Base-by-base conservation (phyloP, 2,888 invertebrate genomes). In the Perizoma affinitatum region DNA sequence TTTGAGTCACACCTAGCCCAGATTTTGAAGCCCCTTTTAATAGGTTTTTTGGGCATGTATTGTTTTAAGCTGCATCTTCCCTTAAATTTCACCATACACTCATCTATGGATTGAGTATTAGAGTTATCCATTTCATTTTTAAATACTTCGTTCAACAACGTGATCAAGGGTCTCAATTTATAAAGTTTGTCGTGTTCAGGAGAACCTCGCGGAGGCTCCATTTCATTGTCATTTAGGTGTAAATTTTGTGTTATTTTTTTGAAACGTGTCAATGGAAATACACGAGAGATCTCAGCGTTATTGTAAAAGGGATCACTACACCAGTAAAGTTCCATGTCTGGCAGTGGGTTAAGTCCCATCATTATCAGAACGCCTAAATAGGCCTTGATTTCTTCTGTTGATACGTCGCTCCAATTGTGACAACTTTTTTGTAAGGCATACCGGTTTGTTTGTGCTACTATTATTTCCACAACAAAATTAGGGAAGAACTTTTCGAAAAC, bases 171-270 rank as follows among this genome's bases (percentile, higher is more conserved):
- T 61, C 70, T 61, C 51, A 72, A 59, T 45, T 73, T 70, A 48
- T 70, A 68, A 36, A 73, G 49, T 63, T 68, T 71, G 46, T 71
- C 72, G 34, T 61, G 66, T 40, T 70, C 60, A 33, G 59, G 54
- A 41, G 67, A 53, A 22, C 51, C 49, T 53, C 63, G 67, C 50
- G 9, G 46, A 46, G 51, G 70, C 59, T 68, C 69, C 8, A 53
- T 59, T 43, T 49, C 51, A 61, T 71, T 71, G 46, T 74, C 58
- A 41, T 69, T 71, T 10, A 68, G 33, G 52, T 73, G 71, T n/a
- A 75, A 58, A 55, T 72, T 72, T 70, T 64, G 69, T 9, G 60
- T 68, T 4, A 67, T 71, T 63, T 73, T 73, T 59, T 72, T 67
- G 54, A 71, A 72, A 64, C 68, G 58, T 57, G 46, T 57, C 1